Conservation (phyloP, 2,888 invertebrate species). For the Aspidiotus destructor region DNA sequence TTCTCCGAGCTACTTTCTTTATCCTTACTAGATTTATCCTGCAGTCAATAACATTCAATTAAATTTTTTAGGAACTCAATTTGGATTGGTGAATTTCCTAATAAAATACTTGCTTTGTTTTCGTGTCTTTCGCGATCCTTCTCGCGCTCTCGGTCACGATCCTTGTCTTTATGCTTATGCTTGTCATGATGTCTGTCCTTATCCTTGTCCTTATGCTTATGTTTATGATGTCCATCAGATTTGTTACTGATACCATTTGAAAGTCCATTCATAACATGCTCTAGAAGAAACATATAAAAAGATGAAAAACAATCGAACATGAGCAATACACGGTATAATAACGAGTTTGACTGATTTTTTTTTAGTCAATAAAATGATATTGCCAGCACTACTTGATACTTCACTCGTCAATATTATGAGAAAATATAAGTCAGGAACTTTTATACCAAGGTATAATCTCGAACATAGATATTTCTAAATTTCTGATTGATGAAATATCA, state of each 20-base stretch:
- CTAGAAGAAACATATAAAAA: conserved; percentile 26
- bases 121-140: conserved; percentile 36
- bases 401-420: no score
- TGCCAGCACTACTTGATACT: no score
- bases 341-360: no score
- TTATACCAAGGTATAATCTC: no score
- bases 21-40: conserved; percentile 38
- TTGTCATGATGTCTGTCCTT: conserved; percentile 46
- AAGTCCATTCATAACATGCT: conserved; percentile 36
- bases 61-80: no score
- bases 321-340: no score
- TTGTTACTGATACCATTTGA: conserved; percentile 41
- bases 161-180: conserved; percentile 45
- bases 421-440: no score
- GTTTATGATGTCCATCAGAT: conserved; percentile 42
- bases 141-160: conserved; percentile 45
- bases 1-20: conserved; percentile 21
- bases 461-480: no score
- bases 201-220: conserved; percentile 45
- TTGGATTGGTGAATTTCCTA: no score
- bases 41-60: neutral
- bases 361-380: no score
- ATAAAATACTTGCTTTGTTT: conserved; percentile 33
- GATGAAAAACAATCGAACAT: neutral
- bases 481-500: no score